Evolutionary conservation across 1,140 invertebrate genomes (phyloP).

Genomic region (Artemia franciscana): DNA sequence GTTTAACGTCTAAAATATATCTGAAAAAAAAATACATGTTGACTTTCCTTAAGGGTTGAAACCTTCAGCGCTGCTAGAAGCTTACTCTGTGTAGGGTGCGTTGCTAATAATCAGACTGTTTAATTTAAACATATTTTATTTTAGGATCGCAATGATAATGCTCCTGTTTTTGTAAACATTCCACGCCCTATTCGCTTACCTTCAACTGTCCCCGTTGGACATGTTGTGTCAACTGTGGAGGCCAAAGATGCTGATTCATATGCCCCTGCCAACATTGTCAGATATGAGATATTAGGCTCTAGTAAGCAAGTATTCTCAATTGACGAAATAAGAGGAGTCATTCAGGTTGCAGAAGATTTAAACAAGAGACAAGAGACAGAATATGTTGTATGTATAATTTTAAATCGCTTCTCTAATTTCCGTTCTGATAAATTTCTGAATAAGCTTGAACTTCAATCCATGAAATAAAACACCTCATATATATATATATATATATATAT

Average conservation of each 20-base stretch:
- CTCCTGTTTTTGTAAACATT: slow-evolving; percentile 53
- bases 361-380: slow-evolving; percentile 59
- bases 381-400: slow-evolving; percentile 35
- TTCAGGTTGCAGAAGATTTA: slow-evolving; percentile 53
- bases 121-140: too few species aligned
- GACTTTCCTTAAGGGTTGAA: too few species aligned
- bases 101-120: too few species aligned
- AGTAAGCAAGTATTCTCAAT: slow-evolving; percentile 60
- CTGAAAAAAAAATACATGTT: too few species aligned
- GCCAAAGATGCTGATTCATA: slow-evolving; percentile 61
- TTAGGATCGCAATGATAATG: slow-evolving; percentile 19
- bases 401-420: too few species aligned
- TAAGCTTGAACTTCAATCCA: too few species aligned
- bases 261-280: slow-evolving; percentile 23
- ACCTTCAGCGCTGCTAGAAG: too few species aligned
- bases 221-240: slow-evolving; percentile 43
- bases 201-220: slow-evolving; percentile 54
- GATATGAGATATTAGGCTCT: slow-evolving; percentile 54
- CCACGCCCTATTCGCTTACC: slow-evolving; percentile 55
- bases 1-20: too few species aligned
- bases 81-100: too few species aligned
- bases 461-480: too few species aligned
- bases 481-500: too few species aligned
- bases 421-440: not conserved
- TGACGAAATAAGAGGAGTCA: slow-evolving; percentile 49